Evolutionary conservation across 2,888 invertebrate genomes (phyloP), one percentile per base, ranked within the genome.

Genomic region (Margaritifera margaritifera): DNA sequence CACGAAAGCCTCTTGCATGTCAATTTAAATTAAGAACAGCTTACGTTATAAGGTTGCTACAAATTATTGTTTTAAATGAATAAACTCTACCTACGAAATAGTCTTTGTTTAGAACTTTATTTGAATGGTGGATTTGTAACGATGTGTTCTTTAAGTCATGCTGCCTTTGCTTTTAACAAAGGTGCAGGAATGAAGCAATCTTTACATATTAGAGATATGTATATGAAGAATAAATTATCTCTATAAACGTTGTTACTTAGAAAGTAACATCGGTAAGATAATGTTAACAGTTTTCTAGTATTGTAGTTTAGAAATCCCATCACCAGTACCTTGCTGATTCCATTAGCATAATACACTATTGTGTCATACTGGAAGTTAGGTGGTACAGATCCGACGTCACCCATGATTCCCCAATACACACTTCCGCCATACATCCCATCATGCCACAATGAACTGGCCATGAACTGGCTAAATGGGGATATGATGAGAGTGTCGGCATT

Each of bases 391-490:
- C 65, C 67, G 24, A 75, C 75, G 57, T 74, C 75, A 67, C 84
- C 84, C 84, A 83, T 82, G 51, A 83, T 75, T 27, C 84, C 84
- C 68, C 82, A 81, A 64, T 78, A 77, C 63, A 72, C 72, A 22
- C 64, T 64, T 5, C 72, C 73, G 42, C 69, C 64, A 24, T 56
- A 11, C 1, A 24, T 52, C 19, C 27, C 52, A 67, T 80, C 76
- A 27, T 80, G 76, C 63, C 66, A 74, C 24, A 77, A 66, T 8
- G 81, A 81, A 25, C 79, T 78, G 1, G 78, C 73, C 78, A 81
- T 80, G 72, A 82, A 82, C 42, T 72, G 67, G 58, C 70, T 73
- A 62, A 75, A 71, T 0, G 81, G 77, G 18, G 79, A 79, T 42
- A 78, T 55, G 15, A 77, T 68, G 8, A 78, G 5, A 6, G 79